phyloP scores from a whole-genome alignment of 1,140 invertebrate genomes.

The Idris sp. region DNA sequence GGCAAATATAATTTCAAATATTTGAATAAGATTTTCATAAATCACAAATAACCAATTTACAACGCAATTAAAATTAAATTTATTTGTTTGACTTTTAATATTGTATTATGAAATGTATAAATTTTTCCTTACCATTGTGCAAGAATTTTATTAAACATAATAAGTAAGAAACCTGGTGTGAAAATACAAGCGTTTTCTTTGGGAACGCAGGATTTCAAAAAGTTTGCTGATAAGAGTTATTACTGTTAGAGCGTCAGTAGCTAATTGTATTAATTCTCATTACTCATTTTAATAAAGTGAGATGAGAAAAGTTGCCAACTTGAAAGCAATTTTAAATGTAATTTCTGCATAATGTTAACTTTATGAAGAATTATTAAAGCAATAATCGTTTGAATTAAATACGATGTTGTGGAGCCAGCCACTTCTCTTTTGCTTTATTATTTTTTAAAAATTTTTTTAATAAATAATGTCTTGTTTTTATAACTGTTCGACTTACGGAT shows the following conservation, averaged over 20 bases:
- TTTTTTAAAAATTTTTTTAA: too few species aligned
- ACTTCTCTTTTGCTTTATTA: background rate
- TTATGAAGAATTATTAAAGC: conserved; percentile 28
- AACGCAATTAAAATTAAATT: too few species aligned
- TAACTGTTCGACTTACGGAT: too few species aligned
- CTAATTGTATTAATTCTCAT: conserved; percentile 50
- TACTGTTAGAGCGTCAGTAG: conserved; percentile 21
- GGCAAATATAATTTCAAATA: too few species aligned
- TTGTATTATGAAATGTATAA: too few species aligned
- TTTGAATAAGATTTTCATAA: too few species aligned
- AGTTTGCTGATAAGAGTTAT: conserved; percentile 39
- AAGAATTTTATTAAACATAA: too few species aligned
- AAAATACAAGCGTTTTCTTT: background rate
- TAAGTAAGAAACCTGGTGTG: too few species aligned
- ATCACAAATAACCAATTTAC: too few species aligned
- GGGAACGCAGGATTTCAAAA: conserved; percentile 22
- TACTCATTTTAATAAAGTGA: conserved; percentile 38
- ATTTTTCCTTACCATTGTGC: too few species aligned
- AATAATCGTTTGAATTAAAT: conserved; percentile 21
- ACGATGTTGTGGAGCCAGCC: background rate
- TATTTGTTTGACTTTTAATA: too few species aligned
- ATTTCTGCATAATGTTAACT: conserved; percentile 27
- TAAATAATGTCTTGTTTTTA: background rate
- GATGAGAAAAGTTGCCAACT: conserved; percentile 45
- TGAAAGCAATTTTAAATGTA: conserved; percentile 45